Conservation (phyloP, 2,888 invertebrate species). For the Cheilosia vulpina region DNA sequence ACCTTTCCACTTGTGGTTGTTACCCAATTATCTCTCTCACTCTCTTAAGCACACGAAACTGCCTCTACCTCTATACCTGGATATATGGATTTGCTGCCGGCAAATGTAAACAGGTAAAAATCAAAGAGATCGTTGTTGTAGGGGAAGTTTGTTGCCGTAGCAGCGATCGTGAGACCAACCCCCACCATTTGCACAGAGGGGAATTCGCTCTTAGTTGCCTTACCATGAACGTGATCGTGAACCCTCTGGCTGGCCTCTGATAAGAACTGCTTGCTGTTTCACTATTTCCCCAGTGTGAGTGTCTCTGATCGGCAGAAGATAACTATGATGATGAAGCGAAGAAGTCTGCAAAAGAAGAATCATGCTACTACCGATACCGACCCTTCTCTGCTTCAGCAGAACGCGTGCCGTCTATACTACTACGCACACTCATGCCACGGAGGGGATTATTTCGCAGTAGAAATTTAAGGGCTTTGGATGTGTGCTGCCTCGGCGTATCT, state of each 20-base stretch:
- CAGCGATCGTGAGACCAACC: conserved; percentile 48
- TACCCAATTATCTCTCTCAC: conserved; percentile 43
- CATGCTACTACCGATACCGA: conserved; percentile 36
- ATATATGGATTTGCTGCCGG: not conserved
- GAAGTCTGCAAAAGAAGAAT: conserved; percentile 58
- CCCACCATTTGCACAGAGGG: conserved; percentile 49
- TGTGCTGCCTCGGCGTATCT: conserved; percentile 36
- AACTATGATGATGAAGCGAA: not conserved
- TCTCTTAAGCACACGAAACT: conserved; percentile 44
- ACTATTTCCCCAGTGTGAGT: conserved; percentile 57
- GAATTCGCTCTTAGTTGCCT: conserved; percentile 25
- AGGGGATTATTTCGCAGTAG: conserved; percentile 57
- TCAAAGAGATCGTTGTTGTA: conserved; percentile 60
- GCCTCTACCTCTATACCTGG: not conserved
- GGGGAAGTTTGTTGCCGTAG: conserved; percentile 62
- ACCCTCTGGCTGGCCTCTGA: conserved; percentile 15
- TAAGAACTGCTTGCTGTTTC: conserved; percentile 46
- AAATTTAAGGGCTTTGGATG: conserved; percentile 29
- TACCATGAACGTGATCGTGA: conserved; percentile 20
- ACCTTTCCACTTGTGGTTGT: conserved; percentile 78
- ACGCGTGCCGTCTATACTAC: conserved; percentile 52
- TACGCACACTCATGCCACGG: conserved; percentile 40
- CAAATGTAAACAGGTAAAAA: conserved; percentile 61
- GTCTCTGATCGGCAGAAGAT: conserved; percentile 61
- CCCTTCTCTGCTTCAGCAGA: conserved; percentile 47